Base-by-base conservation (phyloP, 1,140 invertebrate genomes). In the Platyscapa corneri region DNA sequence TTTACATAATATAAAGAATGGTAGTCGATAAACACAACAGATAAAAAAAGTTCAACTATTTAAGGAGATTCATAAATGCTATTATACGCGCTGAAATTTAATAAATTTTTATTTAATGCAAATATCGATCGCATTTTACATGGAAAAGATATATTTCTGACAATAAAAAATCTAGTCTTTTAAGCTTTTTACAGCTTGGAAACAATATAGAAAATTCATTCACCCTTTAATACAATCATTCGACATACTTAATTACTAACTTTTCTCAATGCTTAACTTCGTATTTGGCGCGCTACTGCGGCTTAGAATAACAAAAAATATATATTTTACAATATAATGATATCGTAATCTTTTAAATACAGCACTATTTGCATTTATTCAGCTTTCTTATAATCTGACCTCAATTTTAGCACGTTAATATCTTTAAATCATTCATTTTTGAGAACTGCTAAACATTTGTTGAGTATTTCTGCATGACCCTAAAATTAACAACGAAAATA, bases 381-480 rank as follows among this genome's bases (percentile, higher is more conserved):
- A 46, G 18, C 74, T 67, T 74, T 53, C 65, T 77, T 84, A 86
- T 67, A 76, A 87, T 88, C 88, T 82, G 88, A 30, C 37, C 12
- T 74, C 82, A 39, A 75, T 67, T 16, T 37, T 84, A 80, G 77
- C 84, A 88, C 86, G 65, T 88, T 87, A 87, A 86, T 86, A 56
- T 86, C 75, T 81, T 83, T 87, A 86, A 89, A 92, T 94, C 90
- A 94, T 89, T 95, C 94, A 89, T 95, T 95, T 87, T 94, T 93
- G 84, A 95, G 90, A 49, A 92, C 91, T 42, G 92, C 88, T 88
- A 95, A 93, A 91, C 94, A 95, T 89, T 95, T 95, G 89, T 94
- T 95, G 86, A 95, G 93, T 91, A 95, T 92, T 90, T 95, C 95
- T 18, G 95, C 94, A 87, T 95, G 95, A 79, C 95, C 94, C 95